phyloP scores from a whole-genome alignment of 1,140 invertebrate species.

The Drosophila rhopaloa region DNA sequence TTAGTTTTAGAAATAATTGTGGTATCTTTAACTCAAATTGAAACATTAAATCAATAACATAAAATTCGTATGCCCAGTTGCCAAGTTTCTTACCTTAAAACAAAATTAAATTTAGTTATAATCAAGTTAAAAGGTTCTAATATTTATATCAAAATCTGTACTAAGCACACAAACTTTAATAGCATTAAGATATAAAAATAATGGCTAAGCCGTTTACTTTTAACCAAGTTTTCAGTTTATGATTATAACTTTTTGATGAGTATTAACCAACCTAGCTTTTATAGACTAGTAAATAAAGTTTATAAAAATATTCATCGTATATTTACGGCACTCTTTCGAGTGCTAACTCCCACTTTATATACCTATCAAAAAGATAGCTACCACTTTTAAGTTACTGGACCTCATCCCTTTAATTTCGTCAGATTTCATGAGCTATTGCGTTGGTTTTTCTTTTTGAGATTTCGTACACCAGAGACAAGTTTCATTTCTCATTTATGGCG shows the following conservation, averaged over 20 bases:
- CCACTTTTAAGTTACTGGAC: background rate
- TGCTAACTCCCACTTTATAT: slow-evolving; percentile 25
- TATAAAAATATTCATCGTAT: slow-evolving; percentile 4
- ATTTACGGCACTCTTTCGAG: slow-evolving; percentile 5
- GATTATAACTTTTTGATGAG: background rate
- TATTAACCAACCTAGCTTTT: background rate
- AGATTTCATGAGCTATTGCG: slow-evolving; percentile 43
- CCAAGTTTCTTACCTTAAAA: background rate
- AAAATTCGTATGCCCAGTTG: background rate
- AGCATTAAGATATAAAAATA: background rate
- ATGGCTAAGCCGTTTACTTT: background rate
- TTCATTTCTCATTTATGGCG: slow-evolving; percentile 80
- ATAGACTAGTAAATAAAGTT: slow-evolving; percentile 3
- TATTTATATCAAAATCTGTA: background rate
- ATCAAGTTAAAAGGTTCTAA: background rate
- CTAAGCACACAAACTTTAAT: background rate
- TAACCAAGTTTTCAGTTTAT: background rate
- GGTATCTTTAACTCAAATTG: too few relatives aligned
- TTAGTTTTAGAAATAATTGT: too few relatives aligned
- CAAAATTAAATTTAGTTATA: too few relatives aligned
- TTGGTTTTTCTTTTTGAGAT: slow-evolving; percentile 2
- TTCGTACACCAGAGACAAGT: slow-evolving; percentile 60
- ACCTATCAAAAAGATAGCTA: background rate
- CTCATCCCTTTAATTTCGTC: slow-evolving; percentile 25
- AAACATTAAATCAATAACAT: too few relatives aligned